Evolutionary conservation across 2,888 invertebrate genomes (phyloP).

Genomic region (Atethmia centrago): DNA sequence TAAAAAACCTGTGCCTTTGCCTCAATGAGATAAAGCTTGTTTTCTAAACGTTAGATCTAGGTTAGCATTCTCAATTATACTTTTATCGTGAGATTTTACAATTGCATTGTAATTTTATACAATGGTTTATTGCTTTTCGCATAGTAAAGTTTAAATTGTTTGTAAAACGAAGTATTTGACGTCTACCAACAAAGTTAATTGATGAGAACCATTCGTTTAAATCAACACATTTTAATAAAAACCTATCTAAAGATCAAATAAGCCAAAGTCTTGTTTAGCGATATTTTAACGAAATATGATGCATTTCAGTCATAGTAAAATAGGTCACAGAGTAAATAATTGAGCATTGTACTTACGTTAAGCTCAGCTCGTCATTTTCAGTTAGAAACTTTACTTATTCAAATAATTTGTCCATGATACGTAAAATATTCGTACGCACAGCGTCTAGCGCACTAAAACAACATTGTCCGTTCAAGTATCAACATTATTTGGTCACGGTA

Average conservation of each 20-base stretch:
- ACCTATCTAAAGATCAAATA: not conserved
- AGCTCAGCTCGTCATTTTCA: not conserved
- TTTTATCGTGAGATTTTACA: constrained; percentile 54
- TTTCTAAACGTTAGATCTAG: constrained; percentile 44
- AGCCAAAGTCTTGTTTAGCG: not conserved
- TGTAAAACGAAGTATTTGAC: constrained; percentile 47
- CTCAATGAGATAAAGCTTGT: constrained; percentile 32
- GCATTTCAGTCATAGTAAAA: not conserved
- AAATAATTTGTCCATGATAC: not conserved
- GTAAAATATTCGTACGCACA: not conserved
- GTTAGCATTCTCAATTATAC: constrained; percentile 47
- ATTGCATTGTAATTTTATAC: constrained; percentile 36
- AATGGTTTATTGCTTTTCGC: constrained; percentile 61
- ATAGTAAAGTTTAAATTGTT: constrained; percentile 55
- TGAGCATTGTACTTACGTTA: not conserved
- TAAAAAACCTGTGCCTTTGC: not conserved
- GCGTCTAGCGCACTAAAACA: constrained; percentile 1
- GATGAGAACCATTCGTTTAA: constrained; percentile 16
- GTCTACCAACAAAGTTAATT: constrained; percentile 31
- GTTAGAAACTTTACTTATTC: not conserved
- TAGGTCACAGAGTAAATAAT: not conserved
- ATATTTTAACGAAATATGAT: not conserved
- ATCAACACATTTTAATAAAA: constrained; percentile 16
- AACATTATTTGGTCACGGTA: constrained; percentile 65
- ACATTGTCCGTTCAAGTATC: constrained; percentile 63